A percentile compares a stretch with the other conserved stretches of the same genome.
phyloP scores from a whole-genome alignment of 2,113 vertebrate species.

The Ochotona princeps region DNA sequence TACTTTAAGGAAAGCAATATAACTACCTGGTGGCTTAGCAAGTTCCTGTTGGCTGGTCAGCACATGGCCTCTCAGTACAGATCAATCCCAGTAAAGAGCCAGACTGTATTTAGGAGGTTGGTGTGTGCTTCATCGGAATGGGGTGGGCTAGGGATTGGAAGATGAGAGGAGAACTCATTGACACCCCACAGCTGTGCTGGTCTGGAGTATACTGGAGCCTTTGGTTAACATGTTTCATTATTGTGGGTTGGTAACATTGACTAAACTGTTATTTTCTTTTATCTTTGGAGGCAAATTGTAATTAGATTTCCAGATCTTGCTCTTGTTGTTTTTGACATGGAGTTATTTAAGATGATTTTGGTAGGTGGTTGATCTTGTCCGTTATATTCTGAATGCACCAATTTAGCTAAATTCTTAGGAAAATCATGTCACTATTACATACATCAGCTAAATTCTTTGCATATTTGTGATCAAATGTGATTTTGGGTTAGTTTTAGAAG shows the following conservation, averaged over 20 bases:
- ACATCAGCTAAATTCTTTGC: not conserved
- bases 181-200: not conserved
- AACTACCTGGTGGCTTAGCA: not conserved
- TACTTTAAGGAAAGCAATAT: not conserved
- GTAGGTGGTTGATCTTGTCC: not conserved
- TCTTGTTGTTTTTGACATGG: not conserved
- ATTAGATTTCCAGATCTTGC: not conserved
- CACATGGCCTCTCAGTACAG: not conserved
- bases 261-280: not conserved
- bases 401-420: slow-evolving; percentile 25
- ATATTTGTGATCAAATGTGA: not conserved
- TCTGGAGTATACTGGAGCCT: not conserved
- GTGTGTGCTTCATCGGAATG: not conserved
- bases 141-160: not conserved
- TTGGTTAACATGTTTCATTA: not conserved
- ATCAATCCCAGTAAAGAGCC: not conserved
- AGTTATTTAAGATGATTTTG: slow-evolving; percentile 32
- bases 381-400: slow-evolving; percentile 41
- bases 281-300: not conserved
- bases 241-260: not conserved
- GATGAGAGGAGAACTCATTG: not conserved
- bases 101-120: not conserved
- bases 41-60: not conserved
- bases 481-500: not conserved
- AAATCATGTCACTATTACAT: not conserved